These are phyloP conservation scores for Ranitomeya variabilis DNA, from an alignment of 2,113 vertebrate species.

Conservation along the genomic window DNA sequence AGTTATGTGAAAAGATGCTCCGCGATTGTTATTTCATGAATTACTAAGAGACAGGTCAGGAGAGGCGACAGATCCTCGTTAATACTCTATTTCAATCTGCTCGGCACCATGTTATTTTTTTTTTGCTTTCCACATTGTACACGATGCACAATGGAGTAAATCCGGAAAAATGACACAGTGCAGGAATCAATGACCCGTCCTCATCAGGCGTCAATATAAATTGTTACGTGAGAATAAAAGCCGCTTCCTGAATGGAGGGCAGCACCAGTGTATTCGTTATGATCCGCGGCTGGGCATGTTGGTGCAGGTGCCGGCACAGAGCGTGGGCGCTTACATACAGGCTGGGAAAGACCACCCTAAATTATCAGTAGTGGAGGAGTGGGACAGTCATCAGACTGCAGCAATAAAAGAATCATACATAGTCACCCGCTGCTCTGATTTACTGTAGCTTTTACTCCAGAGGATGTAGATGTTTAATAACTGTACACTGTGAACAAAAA, in stretches of 20 bases:
- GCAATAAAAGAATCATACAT: neutral
- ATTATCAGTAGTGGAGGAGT: neutral
- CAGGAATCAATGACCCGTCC: neutral
- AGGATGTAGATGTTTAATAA: too few species aligned
- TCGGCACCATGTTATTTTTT: neutral
- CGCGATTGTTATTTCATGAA: too few species aligned
- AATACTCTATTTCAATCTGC: too few species aligned
- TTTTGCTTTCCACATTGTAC: neutral
- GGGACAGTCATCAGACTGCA: neutral
- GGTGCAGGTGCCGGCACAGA: constrained; percentile 6
- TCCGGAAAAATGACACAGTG: neutral
- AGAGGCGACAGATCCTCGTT: too few species aligned
- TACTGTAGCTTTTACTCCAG: neutral
- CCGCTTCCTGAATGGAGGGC: neutral
- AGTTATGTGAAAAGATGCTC: too few species aligned
- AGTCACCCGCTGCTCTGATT: neutral
- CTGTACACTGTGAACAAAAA: neutral
- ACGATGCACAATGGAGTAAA: neutral
- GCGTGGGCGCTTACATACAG: constrained; percentile 46
- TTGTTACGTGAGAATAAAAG: neutral
- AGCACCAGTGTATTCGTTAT: neutral
- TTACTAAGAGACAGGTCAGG: too few species aligned
- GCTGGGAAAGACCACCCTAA: neutral
- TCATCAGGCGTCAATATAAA: neutral
- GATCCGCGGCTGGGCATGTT: neutral